Conservation (phyloP, 2,113 vertebrate species). For the Phaethornis superciliosus region DNA sequence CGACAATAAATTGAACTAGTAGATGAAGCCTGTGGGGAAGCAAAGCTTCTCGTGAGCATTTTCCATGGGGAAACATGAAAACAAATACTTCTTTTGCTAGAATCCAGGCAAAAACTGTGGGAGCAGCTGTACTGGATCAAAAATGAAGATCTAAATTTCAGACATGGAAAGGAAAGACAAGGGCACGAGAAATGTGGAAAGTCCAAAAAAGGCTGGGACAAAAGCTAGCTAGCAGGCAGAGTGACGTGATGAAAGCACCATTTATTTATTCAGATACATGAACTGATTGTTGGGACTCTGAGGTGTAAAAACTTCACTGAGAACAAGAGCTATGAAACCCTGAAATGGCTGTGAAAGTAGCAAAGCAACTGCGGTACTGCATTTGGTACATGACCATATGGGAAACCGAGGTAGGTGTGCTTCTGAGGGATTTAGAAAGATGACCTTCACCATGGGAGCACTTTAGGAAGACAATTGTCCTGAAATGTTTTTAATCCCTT, state of each 20-base stretch:
- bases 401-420: neutral
- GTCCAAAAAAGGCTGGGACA: neutral
- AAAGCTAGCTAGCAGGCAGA: neutral
- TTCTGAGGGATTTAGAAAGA: neutral
- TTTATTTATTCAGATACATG: neutral
- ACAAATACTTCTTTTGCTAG: neutral
- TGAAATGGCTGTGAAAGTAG: neutral
- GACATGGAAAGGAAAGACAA: neutral
- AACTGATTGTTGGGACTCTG: neutral
- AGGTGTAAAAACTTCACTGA: neutral
- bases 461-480: neutral
- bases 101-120: neutral
- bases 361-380: fast-evolving
- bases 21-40: neutral
- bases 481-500: neutral
- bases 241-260: neutral
- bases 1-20: neutral
- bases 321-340: neutral
- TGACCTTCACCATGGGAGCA: neutral
- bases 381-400: fast-evolving
- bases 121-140: neutral
- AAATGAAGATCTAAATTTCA: neutral
- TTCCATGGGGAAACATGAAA: neutral
- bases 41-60: neutral
- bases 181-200: neutral